These are phyloP conservation scores for Pantherophis alleghaniensis DNA, from an alignment of 2,797 vertebrate genomes.

Conservation along the genomic window DNA sequence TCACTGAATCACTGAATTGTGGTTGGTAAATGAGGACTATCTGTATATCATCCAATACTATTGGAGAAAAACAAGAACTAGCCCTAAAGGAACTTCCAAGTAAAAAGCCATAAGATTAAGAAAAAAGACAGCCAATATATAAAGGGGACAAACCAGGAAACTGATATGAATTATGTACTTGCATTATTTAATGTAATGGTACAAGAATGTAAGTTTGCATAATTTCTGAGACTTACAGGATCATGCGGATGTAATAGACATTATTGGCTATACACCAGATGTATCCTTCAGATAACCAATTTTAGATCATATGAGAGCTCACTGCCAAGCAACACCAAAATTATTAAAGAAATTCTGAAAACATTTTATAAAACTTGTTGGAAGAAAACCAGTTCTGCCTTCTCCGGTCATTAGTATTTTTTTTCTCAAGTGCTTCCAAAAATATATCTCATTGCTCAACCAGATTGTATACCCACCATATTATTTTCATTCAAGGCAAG, in stretches of 20 bases:
- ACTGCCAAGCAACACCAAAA: background rate
- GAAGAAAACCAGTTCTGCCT: background rate
- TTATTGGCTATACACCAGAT: background rate
- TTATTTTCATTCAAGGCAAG: background rate
- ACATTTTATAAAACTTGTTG: background rate
- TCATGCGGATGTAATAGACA: background rate
- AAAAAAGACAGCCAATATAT: background rate
- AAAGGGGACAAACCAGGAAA: background rate
- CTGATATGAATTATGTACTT: background rate
- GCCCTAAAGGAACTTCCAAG: background rate
- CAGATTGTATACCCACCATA: background rate
- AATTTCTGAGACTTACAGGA: background rate
- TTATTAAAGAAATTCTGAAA: background rate
- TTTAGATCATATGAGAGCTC: background rate
- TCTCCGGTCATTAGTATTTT: background rate
- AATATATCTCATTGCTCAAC: background rate
- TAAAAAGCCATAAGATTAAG: background rate
- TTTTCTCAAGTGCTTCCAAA: background rate
- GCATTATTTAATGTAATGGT: background rate
- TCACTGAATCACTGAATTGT: background rate
- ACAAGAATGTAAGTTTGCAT: background rate
- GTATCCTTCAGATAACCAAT: background rate
- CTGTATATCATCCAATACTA: background rate
- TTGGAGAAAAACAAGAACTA: background rate
- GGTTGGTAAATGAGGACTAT: background rate